phyloP scores from a whole-genome alignment of 2,888 invertebrate genomes.

The Aphodius sticticus region DNA sequence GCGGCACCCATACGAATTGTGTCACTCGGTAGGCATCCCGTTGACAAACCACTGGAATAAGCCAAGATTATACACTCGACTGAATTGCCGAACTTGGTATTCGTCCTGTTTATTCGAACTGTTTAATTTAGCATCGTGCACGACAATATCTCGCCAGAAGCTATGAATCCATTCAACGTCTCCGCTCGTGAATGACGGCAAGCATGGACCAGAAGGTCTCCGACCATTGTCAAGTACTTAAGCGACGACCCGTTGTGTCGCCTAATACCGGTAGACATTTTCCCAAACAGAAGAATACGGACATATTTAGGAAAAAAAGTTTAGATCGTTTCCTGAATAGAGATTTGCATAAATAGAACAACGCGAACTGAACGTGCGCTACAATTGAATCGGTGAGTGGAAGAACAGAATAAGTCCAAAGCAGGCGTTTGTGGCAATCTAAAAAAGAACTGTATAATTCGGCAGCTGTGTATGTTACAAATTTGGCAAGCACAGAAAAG shows the following conservation, averaged over 20 bases:
- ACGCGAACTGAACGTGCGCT: too few species aligned
- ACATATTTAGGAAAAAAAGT: background rate
- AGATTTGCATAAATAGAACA: too few species aligned
- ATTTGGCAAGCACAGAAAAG: too few species aligned
- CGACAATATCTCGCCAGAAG: background rate
- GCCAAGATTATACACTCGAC: background rate
- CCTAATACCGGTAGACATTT: background rate
- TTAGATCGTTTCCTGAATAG: background rate
- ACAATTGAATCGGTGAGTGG: too few species aligned
- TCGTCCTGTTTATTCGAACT: background rate
- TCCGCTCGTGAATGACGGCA: background rate
- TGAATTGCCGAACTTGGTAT: background rate
- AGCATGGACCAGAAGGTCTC: background rate
- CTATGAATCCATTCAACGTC: background rate
- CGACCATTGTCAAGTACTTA: constrained; percentile 4
- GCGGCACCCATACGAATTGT: background rate
- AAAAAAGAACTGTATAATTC: too few species aligned
- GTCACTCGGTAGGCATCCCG: too few species aligned
- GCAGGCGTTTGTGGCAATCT: too few species aligned
- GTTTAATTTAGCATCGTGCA: background rate
- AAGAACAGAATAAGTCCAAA: too few species aligned
- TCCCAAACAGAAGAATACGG: background rate
- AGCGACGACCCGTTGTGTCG: background rate
- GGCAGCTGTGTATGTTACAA: too few species aligned
- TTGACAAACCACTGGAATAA: background rate